These are phyloP conservation scores for Papilio aristodemus DNA, from an alignment of 1,140 invertebrate genomes.

Conservation along the genomic window DNA sequence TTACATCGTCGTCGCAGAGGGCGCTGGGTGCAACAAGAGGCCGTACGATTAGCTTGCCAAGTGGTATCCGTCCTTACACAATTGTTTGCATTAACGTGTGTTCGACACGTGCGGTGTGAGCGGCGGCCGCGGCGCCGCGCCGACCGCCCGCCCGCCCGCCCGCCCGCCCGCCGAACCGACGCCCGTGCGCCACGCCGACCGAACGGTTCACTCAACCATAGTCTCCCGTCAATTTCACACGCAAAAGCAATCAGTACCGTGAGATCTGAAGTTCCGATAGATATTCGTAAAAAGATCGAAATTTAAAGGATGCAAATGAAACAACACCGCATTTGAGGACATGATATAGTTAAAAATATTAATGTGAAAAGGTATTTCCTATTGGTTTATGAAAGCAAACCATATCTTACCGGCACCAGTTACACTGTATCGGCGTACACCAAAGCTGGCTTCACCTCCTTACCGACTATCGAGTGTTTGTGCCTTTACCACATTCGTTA, in stretches of 20 bases:
- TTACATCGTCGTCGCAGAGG: constrained; percentile 56
- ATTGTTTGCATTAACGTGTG: constrained; percentile 77
- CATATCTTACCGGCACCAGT: constrained; percentile 72
- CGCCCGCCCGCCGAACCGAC: constrained; percentile 26
- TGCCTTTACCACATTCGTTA: constrained; percentile 65
- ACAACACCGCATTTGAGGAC: constrained; percentile 76
- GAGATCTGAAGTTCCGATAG: constrained; percentile 77
- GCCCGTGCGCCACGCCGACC: constrained; percentile 36
- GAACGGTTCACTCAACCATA: neutral
- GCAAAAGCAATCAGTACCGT: constrained; percentile 71
- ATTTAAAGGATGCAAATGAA: constrained; percentile 77
- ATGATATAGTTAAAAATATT: constrained; percentile 82
- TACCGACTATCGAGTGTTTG: constrained; percentile 63
- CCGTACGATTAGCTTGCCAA: constrained; percentile 65
- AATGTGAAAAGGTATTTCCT: constrained; percentile 81
- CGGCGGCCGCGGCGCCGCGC: constrained; percentile 37
- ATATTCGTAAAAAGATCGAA: constrained; percentile 56
- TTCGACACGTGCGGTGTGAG: constrained; percentile 34
- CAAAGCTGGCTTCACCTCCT: constrained; percentile 75
- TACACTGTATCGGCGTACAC: constrained; percentile 66
- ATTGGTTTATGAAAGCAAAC: constrained; percentile 74
- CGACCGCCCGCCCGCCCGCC: constrained; percentile 26
- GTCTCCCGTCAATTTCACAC: constrained; percentile 53
- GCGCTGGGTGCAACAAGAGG: constrained; percentile 45
- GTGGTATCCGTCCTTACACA: constrained; percentile 81